Conservation (phyloP, 2,888 invertebrate genomes). For the Acleris emargana region DNA sequence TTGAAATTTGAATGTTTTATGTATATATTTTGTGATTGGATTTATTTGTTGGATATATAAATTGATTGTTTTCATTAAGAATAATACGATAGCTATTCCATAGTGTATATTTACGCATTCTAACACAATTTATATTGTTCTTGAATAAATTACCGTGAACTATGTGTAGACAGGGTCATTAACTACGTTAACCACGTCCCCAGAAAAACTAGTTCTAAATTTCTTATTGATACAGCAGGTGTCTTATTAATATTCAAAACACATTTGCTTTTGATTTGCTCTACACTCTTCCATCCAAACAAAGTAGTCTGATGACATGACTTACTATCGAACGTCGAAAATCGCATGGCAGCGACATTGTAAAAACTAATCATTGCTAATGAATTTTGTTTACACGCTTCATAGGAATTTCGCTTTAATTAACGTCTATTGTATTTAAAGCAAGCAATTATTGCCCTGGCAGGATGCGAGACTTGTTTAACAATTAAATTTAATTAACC, state of each 20-base stretch:
- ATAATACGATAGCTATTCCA: too few species aligned
- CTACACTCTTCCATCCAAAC: background rate
- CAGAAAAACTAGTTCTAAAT: background rate
- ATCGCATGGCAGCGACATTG: background rate
- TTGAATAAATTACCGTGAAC: too few species aligned
- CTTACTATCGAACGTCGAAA: background rate
- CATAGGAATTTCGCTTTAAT: conserved; percentile 3
- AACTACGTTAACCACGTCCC: too few species aligned
- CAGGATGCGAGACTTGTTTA: conserved; percentile 16
- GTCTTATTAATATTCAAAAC: background rate
- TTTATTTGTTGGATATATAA: too few species aligned
- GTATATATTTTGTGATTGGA: too few species aligned
- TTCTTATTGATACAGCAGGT: background rate
- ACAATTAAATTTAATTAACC: conserved; percentile 15
- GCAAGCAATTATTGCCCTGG: conserved; percentile 5
- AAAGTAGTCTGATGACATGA: background rate
- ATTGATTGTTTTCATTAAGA: too few species aligned
- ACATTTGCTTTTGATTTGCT: background rate
- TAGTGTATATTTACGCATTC: too few species aligned
- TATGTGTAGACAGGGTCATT: too few species aligned
- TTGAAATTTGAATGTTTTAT: too few species aligned
- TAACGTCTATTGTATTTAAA: conserved; percentile 12
- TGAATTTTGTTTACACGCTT: background rate
- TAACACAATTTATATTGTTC: too few species aligned
- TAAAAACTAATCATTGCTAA: background rate